phyloP scores from a whole-genome alignment of 1,140 invertebrate species.

The Papilio polytes region DNA sequence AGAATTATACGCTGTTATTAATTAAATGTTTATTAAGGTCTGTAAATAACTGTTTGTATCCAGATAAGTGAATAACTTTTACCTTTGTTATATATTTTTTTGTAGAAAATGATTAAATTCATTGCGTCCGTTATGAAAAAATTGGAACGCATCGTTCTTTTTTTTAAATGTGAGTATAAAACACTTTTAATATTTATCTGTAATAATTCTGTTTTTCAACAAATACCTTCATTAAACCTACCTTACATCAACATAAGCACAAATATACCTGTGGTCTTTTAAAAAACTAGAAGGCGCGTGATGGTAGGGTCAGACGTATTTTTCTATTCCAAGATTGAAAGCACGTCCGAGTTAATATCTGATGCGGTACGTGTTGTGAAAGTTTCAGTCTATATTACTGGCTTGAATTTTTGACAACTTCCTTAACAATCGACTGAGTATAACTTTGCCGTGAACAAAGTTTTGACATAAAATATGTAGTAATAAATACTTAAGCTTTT shows the following conservation, averaged over 20 bases:
- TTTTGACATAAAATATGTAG: background rate
- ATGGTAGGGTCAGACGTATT: background rate
- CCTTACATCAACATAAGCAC: background rate
- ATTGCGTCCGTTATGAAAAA: too few relatives aligned
- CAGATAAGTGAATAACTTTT: too few relatives aligned
- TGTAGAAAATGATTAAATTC: too few relatives aligned
- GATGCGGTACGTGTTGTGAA: constrained; percentile 24
- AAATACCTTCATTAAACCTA: background rate
- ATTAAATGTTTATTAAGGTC: too few relatives aligned
- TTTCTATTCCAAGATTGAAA: constrained; percentile 9
- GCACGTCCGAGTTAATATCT: constrained; percentile 22
- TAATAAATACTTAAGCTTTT: background rate
- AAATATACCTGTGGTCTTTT: background rate
- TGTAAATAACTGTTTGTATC: too few relatives aligned
- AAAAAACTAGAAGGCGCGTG: background rate
- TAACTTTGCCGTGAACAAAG: background rate
- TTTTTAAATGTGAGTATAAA: background rate
- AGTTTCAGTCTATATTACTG: constrained; percentile 19
- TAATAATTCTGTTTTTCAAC: background rate
- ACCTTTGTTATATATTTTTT: too few relatives aligned
- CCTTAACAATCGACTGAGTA: constrained; percentile 7
- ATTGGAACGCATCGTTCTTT: background rate
- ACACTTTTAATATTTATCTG: background rate
- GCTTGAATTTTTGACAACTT: background rate
- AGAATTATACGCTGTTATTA: too few relatives aligned